phyloP scores from a whole-genome alignment of 1,140 invertebrate genomes.

The Calliphora vicina region DNA sequence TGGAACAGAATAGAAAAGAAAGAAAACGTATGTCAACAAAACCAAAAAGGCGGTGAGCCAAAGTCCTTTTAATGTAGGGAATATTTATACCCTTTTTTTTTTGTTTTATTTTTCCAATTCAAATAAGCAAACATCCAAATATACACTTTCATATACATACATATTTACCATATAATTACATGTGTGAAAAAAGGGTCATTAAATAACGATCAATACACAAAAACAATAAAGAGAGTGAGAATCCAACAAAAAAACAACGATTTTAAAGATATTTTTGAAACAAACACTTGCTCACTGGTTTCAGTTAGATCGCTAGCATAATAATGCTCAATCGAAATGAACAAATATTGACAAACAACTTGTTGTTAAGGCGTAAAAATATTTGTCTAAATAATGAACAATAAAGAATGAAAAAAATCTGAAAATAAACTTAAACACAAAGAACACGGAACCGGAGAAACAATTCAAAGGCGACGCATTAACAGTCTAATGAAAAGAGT shows the following conservation, averaged over 20 bases:
- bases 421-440: neutral
- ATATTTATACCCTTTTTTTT: neutral
- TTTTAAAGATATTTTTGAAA: no score
- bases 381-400: slow-evolving; percentile 26
- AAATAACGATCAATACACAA: neutral
- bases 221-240: neutral
- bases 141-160: no score
- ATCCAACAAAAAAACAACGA: neutral
- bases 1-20: neutral
- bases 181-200: slow-evolving; percentile 28
- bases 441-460: neutral
- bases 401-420: neutral
- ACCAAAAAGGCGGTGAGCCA: slow-evolving; percentile 31
- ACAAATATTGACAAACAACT: slow-evolving; percentile 29
- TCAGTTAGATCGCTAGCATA: no score
- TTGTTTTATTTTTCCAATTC: no score
- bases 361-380: slow-evolving; percentile 32
- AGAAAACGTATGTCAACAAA: slow-evolving; percentile 23
- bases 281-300: neutral
- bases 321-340: slow-evolving; percentile 20
- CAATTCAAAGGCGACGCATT: neutral
- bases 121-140: no score
- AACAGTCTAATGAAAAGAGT: neutral
- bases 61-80: slow-evolving; percentile 9
- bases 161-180: slow-evolving; percentile 8